Base-by-base conservation (phyloP, 2,113 vertebrate species). In the Trogon surrucura region DNA sequence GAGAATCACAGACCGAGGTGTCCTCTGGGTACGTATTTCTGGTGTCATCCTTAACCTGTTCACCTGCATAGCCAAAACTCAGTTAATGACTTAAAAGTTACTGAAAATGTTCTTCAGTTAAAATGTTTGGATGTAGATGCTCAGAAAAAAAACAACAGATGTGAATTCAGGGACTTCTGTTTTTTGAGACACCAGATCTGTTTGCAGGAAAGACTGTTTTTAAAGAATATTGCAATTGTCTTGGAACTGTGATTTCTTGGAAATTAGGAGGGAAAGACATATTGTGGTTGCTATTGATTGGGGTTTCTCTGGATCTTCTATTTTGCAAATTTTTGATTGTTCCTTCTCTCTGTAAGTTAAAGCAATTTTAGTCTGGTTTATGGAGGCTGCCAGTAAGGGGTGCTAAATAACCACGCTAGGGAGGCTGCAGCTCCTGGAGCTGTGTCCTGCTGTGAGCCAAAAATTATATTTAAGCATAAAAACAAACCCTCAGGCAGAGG, bases 361-460 rank as follows among this genome's bases (percentile, higher is more conserved):
- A 84, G 51, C 65, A 3, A 2, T 87, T 84, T 91, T 69, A 87
- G 51, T 34, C 53, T 64, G 21, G 54, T 95, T 92, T 70, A 78
- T 61, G 50, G 53, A 57, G 32, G 26, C 79, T 32, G 61, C 96
- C 96, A 94, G 96, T 65, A 94, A 96, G 94, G 74, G 96, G 71
- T 92, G 93, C 96, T 97, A 51, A 56, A 10, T 47, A 83, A 92
- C 89, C 62, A 45, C 21, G 36, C 29, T 87, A 47, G 83, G 65
- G 69, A 72, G 23, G 16, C 70, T 89, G 70, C 34, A 38, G 30
- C 70, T 91, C 45, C 54, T 34, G 34, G 32, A 84, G 78, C 44
- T 32, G 7, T 62, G 34, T 73, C 70, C 44, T 62, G 12, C 50
- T 88, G n/a, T 5, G 29, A 93, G 86, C 60, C 34, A 36, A 48